Evolutionary conservation across 2,888 invertebrate species (phyloP).

Genomic region (Aplocera efformata): DNA sequence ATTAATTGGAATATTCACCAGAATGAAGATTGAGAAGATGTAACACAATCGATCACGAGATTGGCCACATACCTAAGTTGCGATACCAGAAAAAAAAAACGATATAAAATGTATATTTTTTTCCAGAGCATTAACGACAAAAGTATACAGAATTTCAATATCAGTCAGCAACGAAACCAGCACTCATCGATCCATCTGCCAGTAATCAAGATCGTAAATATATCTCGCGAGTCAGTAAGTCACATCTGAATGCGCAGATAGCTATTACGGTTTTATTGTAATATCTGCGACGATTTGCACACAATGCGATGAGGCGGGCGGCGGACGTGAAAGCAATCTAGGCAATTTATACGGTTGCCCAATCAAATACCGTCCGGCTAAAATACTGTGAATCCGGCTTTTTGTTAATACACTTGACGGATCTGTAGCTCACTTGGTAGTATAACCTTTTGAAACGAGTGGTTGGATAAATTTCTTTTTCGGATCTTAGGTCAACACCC

Average conservation of each 20-base stretch:
- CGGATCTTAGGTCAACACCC: too few species aligned
- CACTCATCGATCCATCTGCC: not conserved
- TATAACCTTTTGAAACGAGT: too few species aligned
- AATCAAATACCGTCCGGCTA: constrained; percentile 8
- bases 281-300: constrained; percentile 33
- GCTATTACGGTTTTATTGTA: constrained; percentile 24
- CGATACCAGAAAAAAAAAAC: too few species aligned
- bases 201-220: constrained; percentile 12
- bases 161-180: too few species aligned
- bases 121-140: not conserved
- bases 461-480: too few species aligned
- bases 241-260: constrained; percentile 14
- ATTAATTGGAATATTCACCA: too few species aligned
- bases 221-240: constrained; percentile 8
- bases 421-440: too few species aligned
- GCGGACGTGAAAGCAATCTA: constrained; percentile 28
- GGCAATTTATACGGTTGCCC: constrained; percentile 26
- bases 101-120: not conserved
- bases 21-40: too few species aligned
- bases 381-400: not conserved
- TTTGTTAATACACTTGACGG: too few species aligned
- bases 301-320: constrained; percentile 33
- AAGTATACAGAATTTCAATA: too few species aligned
- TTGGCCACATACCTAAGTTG: too few species aligned
- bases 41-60: too few species aligned